These are phyloP conservation scores for Malthinus flaveolus DNA, from an alignment of 2,888 invertebrate genomes.

Conservation along the genomic window DNA sequence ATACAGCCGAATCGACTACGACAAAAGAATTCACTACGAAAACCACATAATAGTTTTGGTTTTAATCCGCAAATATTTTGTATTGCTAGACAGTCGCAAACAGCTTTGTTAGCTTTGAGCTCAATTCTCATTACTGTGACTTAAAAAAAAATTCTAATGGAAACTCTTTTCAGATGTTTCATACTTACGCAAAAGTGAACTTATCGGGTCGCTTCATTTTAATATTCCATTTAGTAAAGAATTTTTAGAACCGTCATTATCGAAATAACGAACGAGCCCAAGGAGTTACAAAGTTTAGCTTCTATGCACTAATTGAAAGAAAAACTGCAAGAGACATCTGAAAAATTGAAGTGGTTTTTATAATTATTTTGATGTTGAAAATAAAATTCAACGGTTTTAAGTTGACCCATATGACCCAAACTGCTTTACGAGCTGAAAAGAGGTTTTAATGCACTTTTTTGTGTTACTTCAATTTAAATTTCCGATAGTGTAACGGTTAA, in stretches of 20 bases:
- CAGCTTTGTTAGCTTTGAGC: too few relatives aligned
- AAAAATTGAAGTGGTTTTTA: slow-evolving; percentile 71
- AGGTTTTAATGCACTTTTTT: slow-evolving; percentile 55
- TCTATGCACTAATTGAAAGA: slow-evolving; percentile 61
- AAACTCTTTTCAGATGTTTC: slow-evolving; percentile 65
- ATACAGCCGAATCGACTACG: too few relatives aligned
- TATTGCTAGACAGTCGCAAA: too few relatives aligned
- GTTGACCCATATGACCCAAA: slow-evolving; percentile 72
- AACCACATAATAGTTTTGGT: too few relatives aligned
- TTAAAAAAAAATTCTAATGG: too few relatives aligned
- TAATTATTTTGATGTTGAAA: slow-evolving; percentile 74
- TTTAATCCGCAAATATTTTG: too few relatives aligned
- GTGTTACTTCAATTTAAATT: too few relatives aligned
- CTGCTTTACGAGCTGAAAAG: slow-evolving; percentile 80
- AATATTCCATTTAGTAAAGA: slow-evolving; percentile 73
- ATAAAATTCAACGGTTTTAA: slow-evolving; percentile 71
- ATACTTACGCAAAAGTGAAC: slow-evolving; percentile 76
- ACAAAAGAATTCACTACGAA: too few relatives aligned
- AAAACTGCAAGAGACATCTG: slow-evolving; percentile 64
- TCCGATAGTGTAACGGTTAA: too few relatives aligned
- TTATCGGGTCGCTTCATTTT: slow-evolving; percentile 81
- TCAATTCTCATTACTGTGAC: too few relatives aligned
- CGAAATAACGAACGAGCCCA: slow-evolving; percentile 65
- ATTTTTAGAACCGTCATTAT: slow-evolving; percentile 63
- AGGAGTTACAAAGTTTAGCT: slow-evolving; percentile 64